These are phyloP conservation scores for Tipula confusa DNA, from an alignment of 2,888 invertebrate genomes.

Conservation along the genomic window DNA sequence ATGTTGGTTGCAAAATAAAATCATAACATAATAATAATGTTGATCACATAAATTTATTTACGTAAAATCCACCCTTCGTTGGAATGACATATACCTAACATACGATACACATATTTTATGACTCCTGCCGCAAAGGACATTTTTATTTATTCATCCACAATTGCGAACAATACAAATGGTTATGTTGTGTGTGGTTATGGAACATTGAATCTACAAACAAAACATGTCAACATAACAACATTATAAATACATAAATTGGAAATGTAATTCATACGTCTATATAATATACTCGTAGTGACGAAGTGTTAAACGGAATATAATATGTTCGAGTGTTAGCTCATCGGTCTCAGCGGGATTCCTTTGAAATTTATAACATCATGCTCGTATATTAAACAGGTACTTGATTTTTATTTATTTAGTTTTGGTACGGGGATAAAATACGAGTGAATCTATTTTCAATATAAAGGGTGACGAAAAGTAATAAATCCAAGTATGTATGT, in stretches of 20 bases:
- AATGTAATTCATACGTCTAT: too few relatives aligned
- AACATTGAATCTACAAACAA: not conserved
- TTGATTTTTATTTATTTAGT: not conserved
- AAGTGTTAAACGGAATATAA: not conserved
- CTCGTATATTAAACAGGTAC: not conserved
- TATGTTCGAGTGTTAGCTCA: too few relatives aligned
- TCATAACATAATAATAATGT: not conserved
- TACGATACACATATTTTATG: not conserved
- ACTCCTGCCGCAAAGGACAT: not conserved
- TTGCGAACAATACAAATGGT: not conserved
- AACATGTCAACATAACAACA: conserved; percentile 4
- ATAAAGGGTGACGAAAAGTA: not conserved
- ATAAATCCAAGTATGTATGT: not conserved
- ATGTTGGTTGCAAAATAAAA: not conserved
- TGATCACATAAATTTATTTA: not conserved
- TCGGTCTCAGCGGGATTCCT: not conserved
- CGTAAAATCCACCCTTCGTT: not conserved
- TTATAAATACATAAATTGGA: not conserved
- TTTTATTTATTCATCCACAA: not conserved
- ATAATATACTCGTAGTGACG: not conserved
- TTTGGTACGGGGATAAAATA: not conserved
- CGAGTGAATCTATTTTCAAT: too few relatives aligned
- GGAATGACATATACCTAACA: not conserved
- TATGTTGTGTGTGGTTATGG: not conserved
- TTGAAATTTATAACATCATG: not conserved